phyloP scores from a whole-genome alignment of 1,140 invertebrate species.

The Berghia stephanieae region DNA sequence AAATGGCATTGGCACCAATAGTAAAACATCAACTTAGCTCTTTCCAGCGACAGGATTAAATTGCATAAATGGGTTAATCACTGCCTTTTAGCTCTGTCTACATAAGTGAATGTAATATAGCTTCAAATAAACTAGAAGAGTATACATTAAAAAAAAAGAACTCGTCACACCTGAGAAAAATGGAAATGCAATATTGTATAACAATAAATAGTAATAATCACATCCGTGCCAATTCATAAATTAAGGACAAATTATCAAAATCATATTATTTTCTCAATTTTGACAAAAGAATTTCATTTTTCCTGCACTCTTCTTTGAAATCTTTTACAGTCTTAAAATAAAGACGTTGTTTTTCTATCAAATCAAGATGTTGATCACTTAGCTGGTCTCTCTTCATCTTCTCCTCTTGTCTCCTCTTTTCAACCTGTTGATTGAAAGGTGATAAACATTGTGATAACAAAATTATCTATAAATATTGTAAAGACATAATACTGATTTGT shows the following conservation, averaged over 20 bases:
- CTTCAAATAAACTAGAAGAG: background rate
- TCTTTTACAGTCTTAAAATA: conserved; percentile 87
- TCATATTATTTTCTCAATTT: conserved; percentile 36
- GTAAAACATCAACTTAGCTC: no score
- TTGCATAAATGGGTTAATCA: no score
- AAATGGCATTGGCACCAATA: no score
- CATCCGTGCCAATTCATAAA: background rate
- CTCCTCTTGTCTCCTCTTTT: conserved; percentile 71
- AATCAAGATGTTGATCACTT: conserved; percentile 75
- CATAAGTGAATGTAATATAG: background rate
- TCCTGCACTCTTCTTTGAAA: conserved; percentile 70
- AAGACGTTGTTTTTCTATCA: conserved; percentile 83
- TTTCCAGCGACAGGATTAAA: no score
- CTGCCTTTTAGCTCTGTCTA: no score
- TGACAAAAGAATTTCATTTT: conserved; percentile 60
- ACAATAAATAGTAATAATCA: background rate
- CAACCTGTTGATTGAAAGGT: conserved; percentile 59
- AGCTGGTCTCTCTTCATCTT: conserved; percentile 78
- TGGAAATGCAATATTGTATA: background rate
- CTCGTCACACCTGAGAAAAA: background rate
- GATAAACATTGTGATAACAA: no score
- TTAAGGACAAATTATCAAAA: background rate
- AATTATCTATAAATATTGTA: no score
- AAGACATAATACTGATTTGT: no score
- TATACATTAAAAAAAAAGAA: background rate